A percentile compares a stretch with the other conserved stretches of the same genome.
phyloP scores from a whole-genome alignment of 1,140 invertebrate species.

The Brachionus asplanchnoidis region DNA sequence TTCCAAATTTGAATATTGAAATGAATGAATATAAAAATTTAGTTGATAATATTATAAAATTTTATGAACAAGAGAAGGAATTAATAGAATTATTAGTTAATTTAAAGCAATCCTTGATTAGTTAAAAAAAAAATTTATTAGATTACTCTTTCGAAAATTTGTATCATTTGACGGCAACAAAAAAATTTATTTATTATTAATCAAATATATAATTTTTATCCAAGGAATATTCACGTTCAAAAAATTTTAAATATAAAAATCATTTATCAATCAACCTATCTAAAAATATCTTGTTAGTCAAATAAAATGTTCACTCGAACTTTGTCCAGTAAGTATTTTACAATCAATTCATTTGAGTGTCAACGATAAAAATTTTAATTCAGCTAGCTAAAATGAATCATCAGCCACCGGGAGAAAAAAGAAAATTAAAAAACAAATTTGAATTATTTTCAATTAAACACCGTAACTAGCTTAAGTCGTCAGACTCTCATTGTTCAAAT shows the following conservation, averaged over 20 bases:
- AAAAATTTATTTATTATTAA: too few species aligned
- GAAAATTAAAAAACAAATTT: not conserved
- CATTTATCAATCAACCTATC: not conserved
- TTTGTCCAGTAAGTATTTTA: not conserved
- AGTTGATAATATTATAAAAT: too few species aligned
- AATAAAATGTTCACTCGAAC: conserved; percentile 17
- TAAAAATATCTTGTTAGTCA: not conserved
- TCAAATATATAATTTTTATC: too few species aligned
- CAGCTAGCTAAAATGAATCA: not conserved
- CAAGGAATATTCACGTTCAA: conserved; percentile 2
- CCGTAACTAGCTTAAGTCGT: not conserved
- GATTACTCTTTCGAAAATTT: too few species aligned
- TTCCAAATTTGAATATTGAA: too few species aligned
- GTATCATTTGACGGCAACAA: too few species aligned
- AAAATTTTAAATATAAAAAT: not conserved
- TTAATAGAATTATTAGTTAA: too few species aligned
- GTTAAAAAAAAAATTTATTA: too few species aligned
- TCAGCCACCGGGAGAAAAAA: not conserved
- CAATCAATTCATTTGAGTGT: not conserved
- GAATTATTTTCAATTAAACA: not conserved
- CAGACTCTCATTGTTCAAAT: not conserved
- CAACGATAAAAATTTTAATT: not conserved
- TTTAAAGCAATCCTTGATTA: too few species aligned
- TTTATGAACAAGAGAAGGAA: too few species aligned
- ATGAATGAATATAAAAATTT: too few species aligned